These are phyloP conservation scores for Galerucella pusilla DNA, from an alignment of 2,888 invertebrate genomes.

Conservation along the genomic window DNA sequence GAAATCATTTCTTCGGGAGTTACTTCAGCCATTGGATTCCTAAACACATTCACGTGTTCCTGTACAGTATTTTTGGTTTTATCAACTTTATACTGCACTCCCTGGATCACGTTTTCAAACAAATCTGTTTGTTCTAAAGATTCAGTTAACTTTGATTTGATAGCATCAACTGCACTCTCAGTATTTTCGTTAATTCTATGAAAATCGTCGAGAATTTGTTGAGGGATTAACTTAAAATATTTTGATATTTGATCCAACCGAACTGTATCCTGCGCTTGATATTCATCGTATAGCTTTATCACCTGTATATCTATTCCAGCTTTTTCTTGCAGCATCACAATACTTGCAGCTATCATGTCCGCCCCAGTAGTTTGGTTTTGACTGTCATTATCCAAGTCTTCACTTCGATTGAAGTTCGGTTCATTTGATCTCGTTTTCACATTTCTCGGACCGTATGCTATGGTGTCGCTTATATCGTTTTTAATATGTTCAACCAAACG, in stretches of 20 bases:
- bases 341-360: neutral
- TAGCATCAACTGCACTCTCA: neutral
- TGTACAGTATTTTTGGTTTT: neutral
- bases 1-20: neutral
- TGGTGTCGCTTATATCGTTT: neutral
- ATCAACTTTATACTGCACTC: neutral
- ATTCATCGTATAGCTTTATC: constrained; percentile 17
- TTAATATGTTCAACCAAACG: neutral
- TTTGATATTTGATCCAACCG: neutral
- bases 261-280: constrained; percentile 3
- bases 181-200: constrained; percentile 6
- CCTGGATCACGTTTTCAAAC: neutral
- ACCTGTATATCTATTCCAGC: constrained; percentile 13
- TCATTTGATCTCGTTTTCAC: neutral
- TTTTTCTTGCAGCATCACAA: constrained; percentile 14
- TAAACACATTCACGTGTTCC: neutral
- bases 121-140: neutral
- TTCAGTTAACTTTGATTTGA: constrained; percentile 3
- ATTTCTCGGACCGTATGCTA: neutral
- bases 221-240: neutral
- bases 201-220: constrained; percentile 16
- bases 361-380: neutral
- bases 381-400: too few species aligned
- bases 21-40: neutral
- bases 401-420: neutral